A percentile compares a stretch with the other conserved stretches of the same genome.
Evolutionary conservation across 2,797 vertebrate species (phyloP).

Genomic region (Acanthornis magna): DNA sequence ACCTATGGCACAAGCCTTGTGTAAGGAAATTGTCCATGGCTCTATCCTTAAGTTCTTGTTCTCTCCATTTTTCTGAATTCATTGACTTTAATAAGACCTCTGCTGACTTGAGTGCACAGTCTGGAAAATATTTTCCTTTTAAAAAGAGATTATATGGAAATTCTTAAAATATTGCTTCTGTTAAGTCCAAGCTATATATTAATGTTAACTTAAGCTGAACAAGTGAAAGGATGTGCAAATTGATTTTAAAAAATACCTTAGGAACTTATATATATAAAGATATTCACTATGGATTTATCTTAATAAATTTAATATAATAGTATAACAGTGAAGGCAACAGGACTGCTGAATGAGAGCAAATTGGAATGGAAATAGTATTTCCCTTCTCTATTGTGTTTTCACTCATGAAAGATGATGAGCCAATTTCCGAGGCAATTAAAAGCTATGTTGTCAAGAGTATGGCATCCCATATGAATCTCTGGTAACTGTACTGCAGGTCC

Average conservation of each 20-base stretch:
- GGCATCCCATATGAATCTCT: slow-evolving; percentile 40
- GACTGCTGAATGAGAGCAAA: slow-evolving; percentile 5
- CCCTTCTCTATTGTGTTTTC: neutral
- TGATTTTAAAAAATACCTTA: neutral
- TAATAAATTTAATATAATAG: neutral
- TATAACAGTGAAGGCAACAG: neutral
- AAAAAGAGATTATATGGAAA: neutral
- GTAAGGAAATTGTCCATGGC: neutral
- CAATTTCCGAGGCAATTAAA: slow-evolving; percentile 20
- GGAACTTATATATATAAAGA: neutral
- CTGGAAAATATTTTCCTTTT: neutral
- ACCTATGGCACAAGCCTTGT: rapidly evolving
- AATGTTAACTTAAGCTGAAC: neutral
- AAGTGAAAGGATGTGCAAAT: neutral
- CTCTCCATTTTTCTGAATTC: neutral
- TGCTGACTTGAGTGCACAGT: neutral
- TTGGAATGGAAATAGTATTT: slow-evolving; percentile 5
- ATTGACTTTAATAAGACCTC: neutral
- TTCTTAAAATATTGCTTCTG: neutral
- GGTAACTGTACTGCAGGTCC: neutral
- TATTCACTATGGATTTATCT: neutral
- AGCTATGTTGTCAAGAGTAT: slow-evolving; percentile 38
- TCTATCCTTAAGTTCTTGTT: neutral
- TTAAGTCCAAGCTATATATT: neutral
- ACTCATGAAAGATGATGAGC: neutral